These are phyloP conservation scores for Phymorhynchus buccinoides DNA, from an alignment of 1,140 invertebrate species.

Conservation along the genomic window DNA sequence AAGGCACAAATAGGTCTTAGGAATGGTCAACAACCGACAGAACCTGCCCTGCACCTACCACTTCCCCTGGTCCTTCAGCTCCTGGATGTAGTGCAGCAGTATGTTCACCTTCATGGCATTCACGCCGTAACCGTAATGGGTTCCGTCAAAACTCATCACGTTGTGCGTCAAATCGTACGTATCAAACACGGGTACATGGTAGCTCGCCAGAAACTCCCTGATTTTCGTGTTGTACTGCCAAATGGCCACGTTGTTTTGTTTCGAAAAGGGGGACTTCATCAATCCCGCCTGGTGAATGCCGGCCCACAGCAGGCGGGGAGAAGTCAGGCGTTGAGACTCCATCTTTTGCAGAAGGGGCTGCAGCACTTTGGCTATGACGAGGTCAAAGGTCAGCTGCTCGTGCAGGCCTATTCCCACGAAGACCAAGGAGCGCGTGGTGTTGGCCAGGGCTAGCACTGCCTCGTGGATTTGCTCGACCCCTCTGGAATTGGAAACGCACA, in stretches of 20 bases:
- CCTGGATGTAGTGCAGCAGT: conserved; percentile 27
- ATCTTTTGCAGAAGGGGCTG: neutral
- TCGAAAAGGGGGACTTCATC: neutral
- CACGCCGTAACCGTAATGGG: conserved; percentile 20
- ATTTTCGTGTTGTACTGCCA: neutral
- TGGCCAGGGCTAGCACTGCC: neutral
- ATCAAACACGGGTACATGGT: conserved; percentile 21
- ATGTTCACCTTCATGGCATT: conserved; percentile 18
- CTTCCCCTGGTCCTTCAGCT: neutral
- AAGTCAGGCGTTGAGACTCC: neutral
- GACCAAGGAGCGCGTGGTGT: neutral
- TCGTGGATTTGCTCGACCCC: neutral
- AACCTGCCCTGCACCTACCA: too few relatives aligned
- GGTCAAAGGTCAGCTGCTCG: too few relatives aligned
- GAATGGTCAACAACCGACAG: neutral
- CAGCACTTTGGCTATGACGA: neutral
- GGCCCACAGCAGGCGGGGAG: conserved; percentile 1
- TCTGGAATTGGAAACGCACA: neutral
- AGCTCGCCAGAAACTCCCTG: neutral
- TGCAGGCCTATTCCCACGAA: conserved; percentile 14
- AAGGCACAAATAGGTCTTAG: neutral
- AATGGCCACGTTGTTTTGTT: neutral
- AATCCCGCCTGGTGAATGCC: neutral
- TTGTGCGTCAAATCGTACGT: conserved; percentile 20
- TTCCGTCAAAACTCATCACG: conserved; percentile 30